phyloP scores from a whole-genome alignment of 1,140 invertebrate species.

The Drosophila asahinai region DNA sequence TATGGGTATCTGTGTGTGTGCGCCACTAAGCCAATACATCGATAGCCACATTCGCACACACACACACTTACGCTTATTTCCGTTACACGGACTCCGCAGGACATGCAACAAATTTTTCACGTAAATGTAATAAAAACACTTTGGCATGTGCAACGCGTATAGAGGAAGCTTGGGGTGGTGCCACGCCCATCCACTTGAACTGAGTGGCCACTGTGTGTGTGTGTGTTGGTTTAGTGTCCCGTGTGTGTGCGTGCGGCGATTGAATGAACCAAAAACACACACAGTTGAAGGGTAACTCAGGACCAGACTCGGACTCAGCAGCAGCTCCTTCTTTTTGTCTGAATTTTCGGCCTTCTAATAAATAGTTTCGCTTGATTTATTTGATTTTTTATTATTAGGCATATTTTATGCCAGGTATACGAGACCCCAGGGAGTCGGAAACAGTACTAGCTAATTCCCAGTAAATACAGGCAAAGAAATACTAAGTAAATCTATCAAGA shows the following conservation, averaged over 20 bases:
- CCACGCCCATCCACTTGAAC: constrained; percentile 61
- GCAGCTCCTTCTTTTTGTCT: constrained; percentile 14
- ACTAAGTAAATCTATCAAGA: not conserved
- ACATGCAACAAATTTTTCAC: constrained; percentile 84
- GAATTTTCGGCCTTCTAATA: constrained; percentile 57
- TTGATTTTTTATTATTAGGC: constrained; percentile 80
- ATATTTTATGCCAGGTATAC: constrained; percentile 73
- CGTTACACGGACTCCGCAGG: constrained; percentile 61
- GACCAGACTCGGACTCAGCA: not conserved
- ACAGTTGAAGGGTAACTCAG: not conserved
- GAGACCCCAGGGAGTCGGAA: constrained; percentile 46
- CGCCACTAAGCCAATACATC: constrained; percentile 64
- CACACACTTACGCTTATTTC: constrained; percentile 38
- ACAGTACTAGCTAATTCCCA: not conserved
- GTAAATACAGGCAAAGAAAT: not conserved
- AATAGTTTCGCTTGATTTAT: constrained; percentile 78
- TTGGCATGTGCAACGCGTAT: constrained; percentile 55
- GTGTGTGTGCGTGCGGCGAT: constrained; percentile 38
- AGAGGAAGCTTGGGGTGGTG: not conserved
- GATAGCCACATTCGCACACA: constrained; percentile 9
- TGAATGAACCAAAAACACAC: constrained; percentile 23
- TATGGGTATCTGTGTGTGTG: constrained; percentile 15
- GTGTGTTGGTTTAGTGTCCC: constrained; percentile 23
- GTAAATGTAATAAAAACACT: constrained; percentile 84
- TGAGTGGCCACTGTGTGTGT: constrained; percentile 29